phyloP scores from a whole-genome alignment of 2,113 vertebrate species.

The Crotalus horridus region DNA sequence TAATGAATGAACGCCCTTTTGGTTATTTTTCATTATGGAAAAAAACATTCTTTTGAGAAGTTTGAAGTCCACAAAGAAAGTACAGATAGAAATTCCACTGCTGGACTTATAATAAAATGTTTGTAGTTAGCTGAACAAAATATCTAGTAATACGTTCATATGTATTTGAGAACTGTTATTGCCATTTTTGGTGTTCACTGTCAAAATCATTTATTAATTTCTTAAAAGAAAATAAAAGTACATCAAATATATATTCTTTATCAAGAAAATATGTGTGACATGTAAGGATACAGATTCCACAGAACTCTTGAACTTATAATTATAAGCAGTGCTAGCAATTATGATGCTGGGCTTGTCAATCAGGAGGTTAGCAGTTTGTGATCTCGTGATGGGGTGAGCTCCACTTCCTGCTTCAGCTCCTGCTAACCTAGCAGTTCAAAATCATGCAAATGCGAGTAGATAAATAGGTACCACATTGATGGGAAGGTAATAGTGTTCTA shows the following conservation, averaged over 20 bases:
- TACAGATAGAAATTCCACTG: slow-evolving; percentile 70
- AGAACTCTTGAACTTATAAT: background rate
- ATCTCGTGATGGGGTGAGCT: background rate
- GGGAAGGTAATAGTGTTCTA: background rate
- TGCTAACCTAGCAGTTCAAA: background rate
- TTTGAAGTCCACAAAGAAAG: slow-evolving; percentile 73
- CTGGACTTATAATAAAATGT: slow-evolving; percentile 72
- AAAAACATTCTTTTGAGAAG: slow-evolving; percentile 68
- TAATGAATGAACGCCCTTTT: slow-evolving; percentile 74
- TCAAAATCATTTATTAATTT: background rate
- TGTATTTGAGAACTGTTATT: slow-evolving; percentile 2
- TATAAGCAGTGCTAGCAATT: background rate
- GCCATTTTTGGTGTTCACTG: background rate
- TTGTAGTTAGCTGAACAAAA: slow-evolving; percentile 57
- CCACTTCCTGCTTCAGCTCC: background rate
- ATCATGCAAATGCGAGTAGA: background rate
- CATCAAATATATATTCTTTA: background rate
- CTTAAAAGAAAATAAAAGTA: background rate
- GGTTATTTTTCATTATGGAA: slow-evolving; percentile 61
- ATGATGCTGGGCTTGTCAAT: background rate
- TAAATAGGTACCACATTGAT: background rate
- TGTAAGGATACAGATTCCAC: background rate
- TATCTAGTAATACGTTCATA: slow-evolving; percentile 51
- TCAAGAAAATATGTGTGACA: background rate
- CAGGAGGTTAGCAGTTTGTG: background rate